Evolutionary conservation across 2,888 invertebrate species (phyloP), one percentile per base, ranked within the genome.

Genomic region (Chymomyza procnemis): DNA sequence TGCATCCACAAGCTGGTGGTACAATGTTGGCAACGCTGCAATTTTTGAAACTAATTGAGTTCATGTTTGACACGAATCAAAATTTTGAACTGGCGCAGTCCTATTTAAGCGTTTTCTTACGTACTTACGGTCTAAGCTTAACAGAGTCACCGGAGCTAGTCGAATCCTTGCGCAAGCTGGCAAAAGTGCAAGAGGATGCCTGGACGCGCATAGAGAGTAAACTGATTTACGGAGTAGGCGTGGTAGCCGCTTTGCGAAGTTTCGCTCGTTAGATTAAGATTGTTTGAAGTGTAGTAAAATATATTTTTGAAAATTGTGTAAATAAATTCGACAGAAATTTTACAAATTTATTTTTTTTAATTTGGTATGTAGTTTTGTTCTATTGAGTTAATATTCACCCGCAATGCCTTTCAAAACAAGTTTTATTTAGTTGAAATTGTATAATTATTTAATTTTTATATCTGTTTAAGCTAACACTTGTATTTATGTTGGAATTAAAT

Each of bases 81-180:
- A 94, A 98, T 91, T 99, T 97, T 91, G 99, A 99, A 92, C 91
- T 98, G 64, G 94, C 95, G 0, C 97, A 98, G 89, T 95, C 98
- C 0, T 99, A 98, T 91, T 92, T 99, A 69, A 95, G 95, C 56
- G 92, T 97, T 55, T 98, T 97, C 90, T 91, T 99, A 41, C 97
- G 97, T 91, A 93, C 94, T 48, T 96, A 97, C 86, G 94, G 95
- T 0, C 92, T 92, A 69, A 86, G 92, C 4, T 92, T 96, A 61
- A 92, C 93, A 0, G 91, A 93, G 60, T 92, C 92, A 48, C 90
- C 92, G 47, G 91, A 92, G 50, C 90, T 96, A 56, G 91, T 93
- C 21, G 89, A 92, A 26, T 92, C 91, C 63, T 87, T 96, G 59
- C 90, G 91, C 0, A 90, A 92, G 18, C 91, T 96, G 0, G 93